phyloP scores from a whole-genome alignment of 2,797 vertebrate species.

The Pseudochirops cupreus region DNA sequence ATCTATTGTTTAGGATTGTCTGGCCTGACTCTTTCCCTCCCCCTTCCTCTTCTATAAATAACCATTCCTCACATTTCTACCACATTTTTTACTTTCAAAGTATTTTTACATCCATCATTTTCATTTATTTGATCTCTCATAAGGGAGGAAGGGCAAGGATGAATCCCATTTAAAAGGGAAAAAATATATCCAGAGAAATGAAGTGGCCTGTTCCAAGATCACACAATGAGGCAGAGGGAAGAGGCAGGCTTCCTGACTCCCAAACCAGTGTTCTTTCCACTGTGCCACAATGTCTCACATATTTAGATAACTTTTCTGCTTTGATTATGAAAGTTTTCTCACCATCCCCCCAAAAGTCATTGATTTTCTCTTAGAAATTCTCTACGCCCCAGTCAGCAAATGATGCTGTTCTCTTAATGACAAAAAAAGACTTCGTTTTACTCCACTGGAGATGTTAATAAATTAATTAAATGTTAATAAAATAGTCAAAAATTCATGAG shows the following conservation, averaged over 20 bases:
- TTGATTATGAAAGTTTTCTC: not conserved
- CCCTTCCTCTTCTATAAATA: not conserved
- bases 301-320: not conserved
- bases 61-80: not conserved
- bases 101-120: not conserved
- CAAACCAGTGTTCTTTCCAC: not conserved
- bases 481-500: not conserved
- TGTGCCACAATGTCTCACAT: not conserved
- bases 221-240: not conserved
- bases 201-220: not conserved
- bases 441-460: not conserved
- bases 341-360: not conserved
- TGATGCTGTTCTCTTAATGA: not conserved
- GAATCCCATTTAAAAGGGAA: not conserved
- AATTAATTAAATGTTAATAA: not conserved
- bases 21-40: not conserved
- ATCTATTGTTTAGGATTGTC: not conserved
- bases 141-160: not conserved
- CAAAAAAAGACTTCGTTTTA: not conserved
- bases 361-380: not conserved
- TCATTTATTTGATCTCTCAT: rapidly evolving
- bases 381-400: not conserved
- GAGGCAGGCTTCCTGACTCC: not conserved
- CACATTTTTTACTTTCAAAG: not conserved
- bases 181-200: not conserved